phyloP scores from a whole-genome alignment of 2,888 invertebrate species.

The Eledona agricola region DNA sequence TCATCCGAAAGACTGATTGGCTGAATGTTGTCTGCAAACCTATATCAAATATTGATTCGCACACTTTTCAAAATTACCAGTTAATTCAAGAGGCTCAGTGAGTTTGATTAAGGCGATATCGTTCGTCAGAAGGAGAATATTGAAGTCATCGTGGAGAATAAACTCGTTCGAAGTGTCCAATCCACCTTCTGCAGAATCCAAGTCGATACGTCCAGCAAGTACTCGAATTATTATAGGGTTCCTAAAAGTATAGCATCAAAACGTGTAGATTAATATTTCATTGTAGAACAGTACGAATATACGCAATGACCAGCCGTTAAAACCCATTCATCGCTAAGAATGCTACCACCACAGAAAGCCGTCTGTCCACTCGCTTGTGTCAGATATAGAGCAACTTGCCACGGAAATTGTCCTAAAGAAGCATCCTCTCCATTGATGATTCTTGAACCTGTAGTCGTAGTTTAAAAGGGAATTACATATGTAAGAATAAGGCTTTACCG shows the following conservation, averaged over 20 bases:
- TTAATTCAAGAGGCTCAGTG: not conserved
- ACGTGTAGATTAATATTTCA: not conserved
- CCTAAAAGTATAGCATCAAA: not conserved
- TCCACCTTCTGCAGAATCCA: not conserved
- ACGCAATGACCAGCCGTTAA: constrained; percentile 14
- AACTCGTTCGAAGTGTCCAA: not conserved
- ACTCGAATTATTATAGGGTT: constrained; percentile 4
- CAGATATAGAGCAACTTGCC: constrained; percentile 7
- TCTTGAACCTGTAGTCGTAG: constrained; percentile 1
- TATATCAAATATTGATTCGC: no score
- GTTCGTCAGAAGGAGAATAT: not conserved
- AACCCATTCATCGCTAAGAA: constrained; percentile 10
- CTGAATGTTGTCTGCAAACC: not conserved
- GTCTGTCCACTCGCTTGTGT: not conserved
- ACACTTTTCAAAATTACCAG: constrained; percentile 2
- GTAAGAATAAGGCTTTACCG: no score
- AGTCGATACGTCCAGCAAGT: not conserved
- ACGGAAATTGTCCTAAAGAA: constrained; percentile 9
- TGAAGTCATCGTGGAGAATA: constrained; percentile 2
- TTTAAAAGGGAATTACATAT: no score
- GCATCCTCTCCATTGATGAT: constrained; percentile 12
- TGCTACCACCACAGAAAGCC: constrained; percentile 3
- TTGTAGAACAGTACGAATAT: not conserved
- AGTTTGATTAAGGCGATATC: constrained; percentile 11
- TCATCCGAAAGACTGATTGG: not conserved